A percentile compares a stretch with the other conserved stretches of the same genome.
Conservation (phyloP, 1,140 invertebrate genomes). For the Sycophila sp. region DNA sequence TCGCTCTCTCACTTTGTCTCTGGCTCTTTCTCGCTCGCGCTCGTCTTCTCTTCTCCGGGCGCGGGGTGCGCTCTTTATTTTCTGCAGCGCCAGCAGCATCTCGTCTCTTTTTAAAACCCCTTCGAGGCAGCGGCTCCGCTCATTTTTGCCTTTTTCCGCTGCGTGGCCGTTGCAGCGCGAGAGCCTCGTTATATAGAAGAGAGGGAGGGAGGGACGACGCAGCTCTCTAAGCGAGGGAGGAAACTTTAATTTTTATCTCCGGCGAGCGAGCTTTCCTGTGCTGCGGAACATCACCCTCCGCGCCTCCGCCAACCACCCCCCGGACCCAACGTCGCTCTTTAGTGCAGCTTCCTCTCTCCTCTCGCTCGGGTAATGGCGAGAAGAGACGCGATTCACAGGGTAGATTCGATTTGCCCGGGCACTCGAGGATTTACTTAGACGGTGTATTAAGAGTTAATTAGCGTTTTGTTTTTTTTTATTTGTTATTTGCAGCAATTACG, state of each 20-base stretch:
- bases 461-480: neutral
- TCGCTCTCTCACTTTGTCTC: too few species aligned
- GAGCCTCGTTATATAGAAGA: too few species aligned
- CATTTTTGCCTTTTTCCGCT: conserved; percentile 13
- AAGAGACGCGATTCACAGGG: neutral
- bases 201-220: neutral
- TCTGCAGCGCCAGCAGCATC: neutral
- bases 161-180: too few species aligned
- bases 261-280: neutral
- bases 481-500: too few species aligned
- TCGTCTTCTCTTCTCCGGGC: neutral
- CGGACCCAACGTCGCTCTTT: too few species aligned
- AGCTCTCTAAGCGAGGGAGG: neutral
- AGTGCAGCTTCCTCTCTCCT: neutral
- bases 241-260: conserved; percentile 25
- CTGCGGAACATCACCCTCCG: too few species aligned
- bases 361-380: conserved; percentile 13
- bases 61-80: too few species aligned
- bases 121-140: neutral
- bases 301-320: too few species aligned
- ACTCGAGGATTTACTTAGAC: too few species aligned
- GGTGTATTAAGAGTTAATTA: too few species aligned
- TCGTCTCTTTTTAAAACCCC: conserved; percentile 6
- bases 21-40: conserved; percentile 12
- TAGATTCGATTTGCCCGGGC: neutral